Base-by-base conservation (phyloP, 2,888 invertebrate species). In the Torymus aiolomorphi region DNA sequence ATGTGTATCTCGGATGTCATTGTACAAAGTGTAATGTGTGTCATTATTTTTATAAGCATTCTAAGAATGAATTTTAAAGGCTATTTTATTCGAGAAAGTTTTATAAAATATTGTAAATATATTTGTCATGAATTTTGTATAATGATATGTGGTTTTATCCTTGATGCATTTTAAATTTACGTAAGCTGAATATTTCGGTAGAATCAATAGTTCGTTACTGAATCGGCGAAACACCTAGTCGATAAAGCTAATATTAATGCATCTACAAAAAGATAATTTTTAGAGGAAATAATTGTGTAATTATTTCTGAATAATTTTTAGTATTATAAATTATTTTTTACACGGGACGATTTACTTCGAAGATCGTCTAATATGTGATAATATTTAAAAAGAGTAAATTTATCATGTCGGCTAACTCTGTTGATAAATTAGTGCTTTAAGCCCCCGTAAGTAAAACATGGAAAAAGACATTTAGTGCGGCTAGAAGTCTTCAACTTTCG, bases 391-490 rank as follows among this genome's bases (percentile, higher is more conserved):
- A 54, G 8, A 57, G 62, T 77, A 52, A 57, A 59, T 78, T 61
- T 56, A 61, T 62, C 42, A 42, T 67, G 72, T 73, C 52, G 52
- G 54, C 56, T 20, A 31, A 42, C 14, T 51, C 42, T 62, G 24
- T 74, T 57, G 73, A 54, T 74, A 74, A 69, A 76, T 52, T 74
- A 66, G 65, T 59, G 74, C 16, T 77, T 56, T 70, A 18, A 18
- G 54, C 51, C 24, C 73, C 77, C 61, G 78, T 83, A 80, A 81
- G 42, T 42, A 80, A 79, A 83, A 71, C 76, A 76, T 72, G 65
- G 80, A 83, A 59, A 74, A 70, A 57, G 20, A 63, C 51, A 74
- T 72, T 78, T 83, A 82, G 80, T 75, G 74, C 81, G 77, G 69
- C 81, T 82, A 77, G 82, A 80, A 61, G 61, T 74, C 72, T 73